Evolutionary conservation across 2,888 invertebrate species (phyloP).

Genomic region (Eupithecia insigniata): DNA sequence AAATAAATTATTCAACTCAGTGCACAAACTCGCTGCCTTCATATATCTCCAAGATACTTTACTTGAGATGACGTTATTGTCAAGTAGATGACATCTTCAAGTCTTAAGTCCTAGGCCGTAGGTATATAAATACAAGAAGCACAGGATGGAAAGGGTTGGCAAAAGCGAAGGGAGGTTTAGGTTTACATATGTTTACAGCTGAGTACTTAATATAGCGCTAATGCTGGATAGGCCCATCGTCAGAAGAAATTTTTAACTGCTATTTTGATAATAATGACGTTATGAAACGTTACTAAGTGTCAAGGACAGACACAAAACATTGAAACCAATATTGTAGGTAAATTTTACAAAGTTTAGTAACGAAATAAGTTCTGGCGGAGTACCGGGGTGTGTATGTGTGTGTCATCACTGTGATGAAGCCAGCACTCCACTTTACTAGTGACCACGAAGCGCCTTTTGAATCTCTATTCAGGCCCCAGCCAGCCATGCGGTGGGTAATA

Average conservation of each 20-base stretch:
- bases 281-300: background rate
- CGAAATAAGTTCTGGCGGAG: no score
- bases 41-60: background rate
- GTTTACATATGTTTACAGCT: no score
- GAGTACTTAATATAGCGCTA: no score
- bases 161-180: background rate
- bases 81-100: background rate
- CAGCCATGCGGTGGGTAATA: conserved; percentile 32
- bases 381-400: no score
- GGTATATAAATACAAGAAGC: background rate
- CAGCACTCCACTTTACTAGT: conserved; percentile 23
- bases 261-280: background rate
- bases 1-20: background rate
- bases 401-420: conserved; percentile 4
- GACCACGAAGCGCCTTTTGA: conserved; percentile 33
- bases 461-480: conserved; percentile 32
- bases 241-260: background rate
- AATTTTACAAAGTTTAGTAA: background rate
- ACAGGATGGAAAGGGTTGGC: background rate
- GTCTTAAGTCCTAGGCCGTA: background rate
- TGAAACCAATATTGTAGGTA: background rate
- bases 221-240: no score
- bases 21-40: background rate
- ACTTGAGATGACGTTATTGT: background rate
- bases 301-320: background rate